These are phyloP conservation scores for Cheilosia soror DNA, from an alignment of 2,888 invertebrate genomes.

Conservation along the genomic window DNA sequence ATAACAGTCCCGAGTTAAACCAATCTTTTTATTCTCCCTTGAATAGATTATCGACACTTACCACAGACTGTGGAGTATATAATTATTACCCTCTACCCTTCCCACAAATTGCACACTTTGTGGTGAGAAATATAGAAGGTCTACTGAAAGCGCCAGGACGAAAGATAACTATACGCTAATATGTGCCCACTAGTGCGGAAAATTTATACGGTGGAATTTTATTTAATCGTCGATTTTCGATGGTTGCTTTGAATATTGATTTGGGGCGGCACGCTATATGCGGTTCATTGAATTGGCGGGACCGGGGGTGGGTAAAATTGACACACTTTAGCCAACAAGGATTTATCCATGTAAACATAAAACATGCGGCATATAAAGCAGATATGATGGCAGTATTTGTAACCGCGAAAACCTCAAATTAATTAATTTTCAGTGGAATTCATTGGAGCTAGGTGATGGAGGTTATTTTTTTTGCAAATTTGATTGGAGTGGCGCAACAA, in stretches of 20 bases:
- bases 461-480: constrained; percentile 5
- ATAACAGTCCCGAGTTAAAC: constrained; percentile 37
- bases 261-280: constrained; percentile 14
- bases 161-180: neutral
- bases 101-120: constrained; percentile 57
- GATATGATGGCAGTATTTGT: constrained; percentile 54
- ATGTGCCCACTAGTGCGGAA: constrained; percentile 28
- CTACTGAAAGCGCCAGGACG: constrained; percentile 20
- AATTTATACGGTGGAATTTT: constrained; percentile 69
- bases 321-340: constrained; percentile 55
- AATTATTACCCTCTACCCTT: constrained; percentile 56
- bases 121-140: constrained; percentile 19
- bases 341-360: constrained; percentile 61
- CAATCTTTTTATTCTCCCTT: constrained; percentile 50
- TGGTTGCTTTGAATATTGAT: constrained; percentile 72
- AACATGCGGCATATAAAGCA: constrained; percentile 7
- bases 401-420: constrained; percentile 63
- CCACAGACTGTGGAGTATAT: constrained; percentile 70
- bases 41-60: constrained; percentile 71
- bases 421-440: constrained; percentile 66
- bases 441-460: constrained; percentile 7
- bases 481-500: neutral
- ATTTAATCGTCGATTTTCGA: constrained; percentile 72
- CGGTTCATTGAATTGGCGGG: constrained; percentile 18
- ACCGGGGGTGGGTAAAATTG: constrained; percentile 44